phyloP scores from a whole-genome alignment of 2,888 invertebrate genomes.

The Gasteruption jaculator region DNA sequence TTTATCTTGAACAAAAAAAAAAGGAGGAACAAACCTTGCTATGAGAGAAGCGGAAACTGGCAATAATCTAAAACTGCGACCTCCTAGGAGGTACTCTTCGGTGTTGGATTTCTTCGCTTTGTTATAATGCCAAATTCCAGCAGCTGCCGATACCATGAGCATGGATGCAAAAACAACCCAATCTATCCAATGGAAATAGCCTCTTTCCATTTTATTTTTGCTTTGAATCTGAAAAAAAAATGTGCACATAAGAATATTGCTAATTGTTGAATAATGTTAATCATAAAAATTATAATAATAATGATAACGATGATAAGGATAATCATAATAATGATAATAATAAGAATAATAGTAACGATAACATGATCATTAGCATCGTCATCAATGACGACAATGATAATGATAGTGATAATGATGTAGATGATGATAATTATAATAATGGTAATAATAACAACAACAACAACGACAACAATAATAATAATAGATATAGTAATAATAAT shows the following conservation, averaged over 20 bases:
- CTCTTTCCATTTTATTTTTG: constrained; percentile 29
- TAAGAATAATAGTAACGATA: neutral
- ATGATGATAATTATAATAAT: too few relatives aligned
- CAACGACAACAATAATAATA: too few relatives aligned
- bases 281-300: too few relatives aligned
- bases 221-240: neutral
- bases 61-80: constrained; percentile 68
- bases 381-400: too few relatives aligned
- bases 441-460: too few relatives aligned
- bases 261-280: neutral
- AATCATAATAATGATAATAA: too few relatives aligned
- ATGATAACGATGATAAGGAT: too few relatives aligned
- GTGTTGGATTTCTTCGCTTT: constrained; percentile 59
- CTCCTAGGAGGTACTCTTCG: constrained; percentile 73
- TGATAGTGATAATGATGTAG: too few relatives aligned
- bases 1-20: neutral
- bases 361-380: neutral
- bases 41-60: constrained; percentile 84
- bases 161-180: constrained; percentile 70
- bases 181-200: constrained; percentile 54
- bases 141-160: constrained; percentile 67
- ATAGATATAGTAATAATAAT: too few relatives aligned
- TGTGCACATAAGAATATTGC: neutral
- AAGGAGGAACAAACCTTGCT: constrained; percentile 65
- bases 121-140: constrained; percentile 67